Evolutionary conservation across 2,797 vertebrate genomes (phyloP).

Genomic region (Acrossocheilus wenchowensis): DNA sequence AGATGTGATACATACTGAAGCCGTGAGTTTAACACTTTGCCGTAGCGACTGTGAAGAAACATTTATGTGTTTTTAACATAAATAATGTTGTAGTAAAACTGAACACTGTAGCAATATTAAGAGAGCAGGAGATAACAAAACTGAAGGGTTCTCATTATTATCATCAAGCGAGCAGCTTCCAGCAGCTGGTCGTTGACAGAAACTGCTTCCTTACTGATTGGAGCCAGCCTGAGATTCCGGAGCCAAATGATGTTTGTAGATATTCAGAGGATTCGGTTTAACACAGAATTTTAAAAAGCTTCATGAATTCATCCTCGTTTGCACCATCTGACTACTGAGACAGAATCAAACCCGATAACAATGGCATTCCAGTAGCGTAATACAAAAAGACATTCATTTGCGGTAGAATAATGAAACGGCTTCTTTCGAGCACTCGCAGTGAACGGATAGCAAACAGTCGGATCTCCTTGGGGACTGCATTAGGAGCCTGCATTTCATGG

Average conservation of each 20-base stretch:
- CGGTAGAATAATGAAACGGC: slow-evolving; percentile 40
- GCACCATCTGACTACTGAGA: slow-evolving; percentile 18
- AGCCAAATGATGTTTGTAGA: slow-evolving; percentile 28
- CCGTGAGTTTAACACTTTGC: background rate
- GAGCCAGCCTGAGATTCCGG: slow-evolving; percentile 35
- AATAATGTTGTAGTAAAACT: slow-evolving; percentile 19
- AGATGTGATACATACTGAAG: background rate
- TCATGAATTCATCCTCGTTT: slow-evolving; percentile 22
- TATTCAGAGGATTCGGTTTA: slow-evolving; percentile 12
- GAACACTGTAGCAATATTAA: slow-evolving; percentile 19
- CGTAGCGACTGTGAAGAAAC: slow-evolving; percentile 14
- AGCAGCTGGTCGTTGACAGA: slow-evolving; percentile 44
- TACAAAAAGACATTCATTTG: slow-evolving; percentile 17
- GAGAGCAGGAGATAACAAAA: slow-evolving; percentile 28
- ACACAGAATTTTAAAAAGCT: slow-evolving; percentile 4
- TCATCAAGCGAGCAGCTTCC: slow-evolving; percentile 33
- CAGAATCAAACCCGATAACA: slow-evolving; percentile 38
- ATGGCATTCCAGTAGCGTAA: background rate
- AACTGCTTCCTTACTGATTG: slow-evolving; percentile 43
- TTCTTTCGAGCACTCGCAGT: slow-evolving; percentile 15
- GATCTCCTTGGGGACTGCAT: slow-evolving; percentile 60
- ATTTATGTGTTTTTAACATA: slow-evolving; percentile 35
- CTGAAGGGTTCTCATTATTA: slow-evolving; percentile 48
- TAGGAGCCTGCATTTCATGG: slow-evolving; percentile 67
- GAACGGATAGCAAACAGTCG: slow-evolving; percentile 39